These are phyloP conservation scores for Pheosia tremula DNA, from an alignment of 2,888 invertebrate genomes.

Conservation along the genomic window DNA sequence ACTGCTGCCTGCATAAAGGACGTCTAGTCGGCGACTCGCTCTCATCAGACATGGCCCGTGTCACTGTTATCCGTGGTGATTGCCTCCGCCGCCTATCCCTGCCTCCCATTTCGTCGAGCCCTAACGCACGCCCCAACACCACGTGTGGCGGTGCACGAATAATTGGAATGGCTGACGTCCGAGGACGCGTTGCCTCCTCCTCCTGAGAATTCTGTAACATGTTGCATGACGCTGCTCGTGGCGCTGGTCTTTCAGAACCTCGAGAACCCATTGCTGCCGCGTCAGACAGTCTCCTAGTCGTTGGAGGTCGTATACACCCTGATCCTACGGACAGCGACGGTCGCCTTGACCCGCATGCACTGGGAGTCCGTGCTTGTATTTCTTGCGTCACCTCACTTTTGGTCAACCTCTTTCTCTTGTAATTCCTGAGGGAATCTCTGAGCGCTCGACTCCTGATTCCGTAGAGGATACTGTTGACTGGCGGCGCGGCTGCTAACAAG, in stretches of 20 bases:
- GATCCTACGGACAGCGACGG: constrained; percentile 87
- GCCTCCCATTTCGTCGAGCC: constrained; percentile 71
- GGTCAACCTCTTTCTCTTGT: constrained; percentile 90
- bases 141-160: constrained; percentile 85
- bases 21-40: constrained; percentile 85
- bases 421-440: constrained; percentile 89
- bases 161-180: constrained; percentile 75
- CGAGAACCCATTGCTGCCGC: constrained; percentile 76
- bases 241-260: constrained; percentile 75
- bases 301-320: constrained; percentile 73
- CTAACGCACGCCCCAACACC: constrained; percentile 85
- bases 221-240: constrained; percentile 88
- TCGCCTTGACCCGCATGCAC: constrained; percentile 89
- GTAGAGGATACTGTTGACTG: constrained; percentile 90
- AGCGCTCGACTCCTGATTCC: constrained; percentile 90
- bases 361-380: constrained; percentile 92
- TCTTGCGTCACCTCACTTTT: constrained; percentile 92
- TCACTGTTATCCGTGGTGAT: constrained; percentile 89
- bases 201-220: constrained; percentile 86
- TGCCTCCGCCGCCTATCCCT: constrained; percentile 74
- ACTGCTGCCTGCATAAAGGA: constrained; percentile 76
- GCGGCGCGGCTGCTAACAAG: constrained; percentile 88
- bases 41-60: constrained; percentile 89
- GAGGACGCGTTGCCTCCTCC: constrained; percentile 63
- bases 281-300: constrained; percentile 72